Evolutionary conservation across 2,113 vertebrate species (phyloP), one percentile per base, ranked within the genome.

Genomic region (Ictidomys tridecemlineatus): DNA sequence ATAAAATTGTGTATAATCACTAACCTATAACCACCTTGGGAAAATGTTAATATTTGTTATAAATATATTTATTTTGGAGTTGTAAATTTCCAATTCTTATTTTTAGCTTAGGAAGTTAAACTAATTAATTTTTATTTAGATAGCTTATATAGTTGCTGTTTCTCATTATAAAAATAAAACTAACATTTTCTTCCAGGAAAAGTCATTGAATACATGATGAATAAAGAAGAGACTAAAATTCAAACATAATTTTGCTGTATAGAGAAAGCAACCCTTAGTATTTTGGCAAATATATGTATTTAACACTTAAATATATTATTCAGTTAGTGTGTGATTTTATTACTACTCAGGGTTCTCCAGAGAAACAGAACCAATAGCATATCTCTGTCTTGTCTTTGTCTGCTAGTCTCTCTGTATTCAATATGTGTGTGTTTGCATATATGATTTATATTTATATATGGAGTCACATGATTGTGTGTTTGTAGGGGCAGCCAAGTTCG

Each of bases 101-200:
- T 73, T 84, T 90, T 80, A 76, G 30, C 37, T 77, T 51, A 95
- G 83, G 39, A 26, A 77, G 11, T 39, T 85, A 58, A 58, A 58
- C 8, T 58, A 58, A 22, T 58, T 22, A 58, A 8, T 58, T 58
- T 58, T 58, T 58, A 20, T 58, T 58, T 63, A 11, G 9, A 11
- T 28, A 63, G 26, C 10, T 77, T 65, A 95, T 86, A 39, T 30
- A 77, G 11, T 42, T 77, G 48, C 12, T 73, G 26, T 92, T 83
- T 96, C 20, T 93, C 12, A 39, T 84, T 83, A 24, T 73, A 85
- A 82, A 79, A 91, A 4, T 80, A 85, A 93, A 74, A 74, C 16
- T 48, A 91, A 11, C 45, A 11, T 69, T 26, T 4, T 87, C 24
- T 89, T 65, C 26, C 30, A 70, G n/a, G 67, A 77, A 76, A 69